These are phyloP conservation scores for Blastobasis adustella DNA, from an alignment of 2,888 invertebrate species.

Conservation along the genomic window DNA sequence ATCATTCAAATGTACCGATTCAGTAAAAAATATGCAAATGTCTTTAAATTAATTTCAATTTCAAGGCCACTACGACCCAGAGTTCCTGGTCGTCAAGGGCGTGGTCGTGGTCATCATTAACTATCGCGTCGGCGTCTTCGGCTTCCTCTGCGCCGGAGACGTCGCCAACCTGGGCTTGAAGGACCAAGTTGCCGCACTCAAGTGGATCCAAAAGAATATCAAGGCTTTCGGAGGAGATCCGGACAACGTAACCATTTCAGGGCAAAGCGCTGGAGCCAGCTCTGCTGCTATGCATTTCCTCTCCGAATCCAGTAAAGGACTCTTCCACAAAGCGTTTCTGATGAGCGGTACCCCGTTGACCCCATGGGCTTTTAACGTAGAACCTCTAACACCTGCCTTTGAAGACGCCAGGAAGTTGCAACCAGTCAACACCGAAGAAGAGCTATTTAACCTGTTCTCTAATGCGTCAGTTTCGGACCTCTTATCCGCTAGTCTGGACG, in stretches of 20 bases:
- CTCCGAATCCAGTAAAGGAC: constrained; percentile 40
- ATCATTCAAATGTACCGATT: too few species aligned
- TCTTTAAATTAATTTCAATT: too few species aligned
- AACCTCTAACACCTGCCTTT: constrained; percentile 33
- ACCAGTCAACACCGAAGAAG: constrained; percentile 23
- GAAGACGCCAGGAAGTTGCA: constrained; percentile 47
- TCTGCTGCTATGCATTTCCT: constrained; percentile 53
- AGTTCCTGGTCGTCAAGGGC: constrained; percentile 52
- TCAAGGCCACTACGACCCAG: constrained; percentile 49
- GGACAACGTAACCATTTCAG: constrained; percentile 57
- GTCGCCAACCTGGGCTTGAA: constrained; percentile 57
- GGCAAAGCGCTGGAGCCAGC: constrained; percentile 61
- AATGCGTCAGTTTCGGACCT: constrained; percentile 34
- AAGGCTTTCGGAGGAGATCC: constrained; percentile 59
- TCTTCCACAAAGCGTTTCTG: constrained; percentile 58
- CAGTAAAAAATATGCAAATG: too few species aligned
- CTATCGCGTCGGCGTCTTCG: constrained; percentile 55
- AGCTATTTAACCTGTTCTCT: constrained; percentile 36
- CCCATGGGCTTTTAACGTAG: constrained; percentile 56
- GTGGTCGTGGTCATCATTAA: constrained; percentile 49
- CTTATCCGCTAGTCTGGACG: constrained; percentile 35
- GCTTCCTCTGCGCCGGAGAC: constrained; percentile 53
- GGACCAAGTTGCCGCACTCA: constrained; percentile 58
- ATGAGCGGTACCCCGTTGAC: constrained; percentile 51
- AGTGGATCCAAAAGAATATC: constrained; percentile 57